phyloP scores from a whole-genome alignment of 2,113 vertebrate species.

The Peucedramus taeniatus region DNA sequence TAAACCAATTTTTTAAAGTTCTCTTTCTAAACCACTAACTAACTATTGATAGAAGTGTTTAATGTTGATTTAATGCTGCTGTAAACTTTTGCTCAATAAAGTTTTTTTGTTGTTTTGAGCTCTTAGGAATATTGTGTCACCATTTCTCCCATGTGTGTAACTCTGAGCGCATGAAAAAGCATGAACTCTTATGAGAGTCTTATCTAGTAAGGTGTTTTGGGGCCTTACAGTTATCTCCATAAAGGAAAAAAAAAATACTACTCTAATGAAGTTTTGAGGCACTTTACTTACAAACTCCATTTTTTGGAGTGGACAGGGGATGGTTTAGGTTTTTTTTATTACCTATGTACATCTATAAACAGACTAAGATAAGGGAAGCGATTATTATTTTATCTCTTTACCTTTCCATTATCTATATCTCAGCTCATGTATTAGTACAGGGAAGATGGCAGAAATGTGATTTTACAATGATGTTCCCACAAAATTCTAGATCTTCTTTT shows the following conservation, averaged over 20 bases:
- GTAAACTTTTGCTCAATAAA: background rate
- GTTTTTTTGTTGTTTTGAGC: background rate
- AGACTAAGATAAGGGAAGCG: background rate
- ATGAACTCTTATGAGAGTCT: background rate
- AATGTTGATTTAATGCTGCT: background rate
- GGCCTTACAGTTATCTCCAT: background rate
- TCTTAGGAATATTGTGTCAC: background rate
- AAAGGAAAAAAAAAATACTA: background rate
- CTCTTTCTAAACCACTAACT: background rate
- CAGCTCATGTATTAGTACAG: background rate
- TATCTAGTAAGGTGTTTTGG: background rate
- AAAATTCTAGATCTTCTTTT: background rate
- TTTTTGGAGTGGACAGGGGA: background rate
- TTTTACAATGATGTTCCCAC: background rate
- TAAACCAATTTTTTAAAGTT: background rate
- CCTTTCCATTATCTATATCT: background rate
- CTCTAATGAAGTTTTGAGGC: background rate
- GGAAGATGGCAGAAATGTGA: background rate
- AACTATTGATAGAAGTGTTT: background rate
- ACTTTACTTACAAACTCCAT: rapidly evolving
- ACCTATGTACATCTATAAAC: background rate
- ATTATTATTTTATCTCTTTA: background rate
- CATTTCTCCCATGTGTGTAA: background rate
- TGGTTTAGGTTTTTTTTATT: background rate
- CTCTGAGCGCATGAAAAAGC: background rate